phyloP scores from a whole-genome alignment of 2,888 invertebrate species.

The Merodon equestris region DNA sequence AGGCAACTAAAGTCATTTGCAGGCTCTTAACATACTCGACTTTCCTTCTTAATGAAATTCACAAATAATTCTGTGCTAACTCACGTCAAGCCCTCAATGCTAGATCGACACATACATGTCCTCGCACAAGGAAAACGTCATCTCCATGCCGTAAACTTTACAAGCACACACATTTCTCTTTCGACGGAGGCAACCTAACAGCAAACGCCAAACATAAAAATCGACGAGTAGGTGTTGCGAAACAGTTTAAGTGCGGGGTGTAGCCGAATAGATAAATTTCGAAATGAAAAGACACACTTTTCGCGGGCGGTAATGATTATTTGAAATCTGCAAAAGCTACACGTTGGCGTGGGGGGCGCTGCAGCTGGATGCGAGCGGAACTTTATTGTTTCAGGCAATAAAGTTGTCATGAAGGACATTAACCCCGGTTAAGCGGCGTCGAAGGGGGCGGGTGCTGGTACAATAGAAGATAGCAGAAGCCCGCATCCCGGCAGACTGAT shows the following conservation, averaged over 20 bases:
- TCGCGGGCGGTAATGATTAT: conserved; percentile 61
- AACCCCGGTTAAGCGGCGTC: conserved; percentile 31
- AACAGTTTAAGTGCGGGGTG: conserved; percentile 59
- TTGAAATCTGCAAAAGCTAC: conserved; percentile 58
- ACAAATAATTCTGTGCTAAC: conserved; percentile 30
- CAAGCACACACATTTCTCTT: conserved; percentile 50
- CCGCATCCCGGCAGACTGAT: conserved; percentile 59
- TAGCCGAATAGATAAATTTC: conserved; percentile 57
- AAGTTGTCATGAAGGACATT: conserved; percentile 64
- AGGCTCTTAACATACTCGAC: conserved; percentile 35
- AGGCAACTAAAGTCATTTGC: conserved; percentile 31
- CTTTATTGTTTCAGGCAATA: conserved; percentile 63
- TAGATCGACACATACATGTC: too few species aligned
- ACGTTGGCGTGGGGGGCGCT: neutral
- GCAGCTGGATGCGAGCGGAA: conserved; percentile 9
- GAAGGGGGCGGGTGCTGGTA: neutral
- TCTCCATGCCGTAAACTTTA: conserved; percentile 38
- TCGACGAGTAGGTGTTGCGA: neutral
- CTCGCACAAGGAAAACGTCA: too few species aligned
- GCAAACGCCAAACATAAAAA: neutral
- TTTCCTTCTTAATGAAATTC: conserved; percentile 59
- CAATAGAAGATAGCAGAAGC: conserved; percentile 1
- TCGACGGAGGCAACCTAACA: conserved; percentile 2
- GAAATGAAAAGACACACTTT: conserved; percentile 51
- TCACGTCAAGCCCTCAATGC: too few species aligned